These are phyloP conservation scores for Mormyrus proboscirostris DNA, from an alignment of 2,797 vertebrate species.

Conservation along the genomic window DNA sequence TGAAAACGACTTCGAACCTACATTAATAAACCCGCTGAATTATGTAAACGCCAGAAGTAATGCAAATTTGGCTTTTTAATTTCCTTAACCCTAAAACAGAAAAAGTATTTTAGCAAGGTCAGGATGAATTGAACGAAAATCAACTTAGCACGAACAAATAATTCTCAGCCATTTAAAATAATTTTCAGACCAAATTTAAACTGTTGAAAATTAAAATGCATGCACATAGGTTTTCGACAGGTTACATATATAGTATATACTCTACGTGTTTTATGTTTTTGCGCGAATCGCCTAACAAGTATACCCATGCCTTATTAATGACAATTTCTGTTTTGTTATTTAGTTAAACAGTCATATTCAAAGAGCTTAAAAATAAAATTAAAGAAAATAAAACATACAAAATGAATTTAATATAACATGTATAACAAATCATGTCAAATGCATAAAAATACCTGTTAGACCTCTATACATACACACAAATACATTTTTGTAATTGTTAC, in stretches of 20 bases:
- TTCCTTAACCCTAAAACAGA: background rate
- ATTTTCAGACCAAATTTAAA: background rate
- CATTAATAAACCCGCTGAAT: background rate
- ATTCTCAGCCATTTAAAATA: background rate
- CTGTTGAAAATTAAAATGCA: background rate
- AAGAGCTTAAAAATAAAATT: background rate
- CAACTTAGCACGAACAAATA: background rate
- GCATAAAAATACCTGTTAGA: background rate
- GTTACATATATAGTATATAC: background rate
- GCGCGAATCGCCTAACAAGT: background rate
- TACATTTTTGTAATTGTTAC: background rate
- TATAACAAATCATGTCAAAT: background rate
- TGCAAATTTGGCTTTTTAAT: background rate
- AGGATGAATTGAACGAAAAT: background rate
- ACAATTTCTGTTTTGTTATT: background rate
- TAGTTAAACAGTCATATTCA: conserved; percentile 6
- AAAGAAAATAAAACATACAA: background rate
- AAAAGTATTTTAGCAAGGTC: background rate
- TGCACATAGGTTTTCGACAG: background rate
- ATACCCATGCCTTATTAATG: background rate
- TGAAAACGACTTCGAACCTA: background rate
- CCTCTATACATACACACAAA: background rate
- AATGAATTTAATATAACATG: background rate
- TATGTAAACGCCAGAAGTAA: background rate
- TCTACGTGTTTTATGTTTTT: background rate